Evolutionary conservation across 2,113 vertebrate genomes (phyloP).

Genomic region (Orcinus orca): DNA sequence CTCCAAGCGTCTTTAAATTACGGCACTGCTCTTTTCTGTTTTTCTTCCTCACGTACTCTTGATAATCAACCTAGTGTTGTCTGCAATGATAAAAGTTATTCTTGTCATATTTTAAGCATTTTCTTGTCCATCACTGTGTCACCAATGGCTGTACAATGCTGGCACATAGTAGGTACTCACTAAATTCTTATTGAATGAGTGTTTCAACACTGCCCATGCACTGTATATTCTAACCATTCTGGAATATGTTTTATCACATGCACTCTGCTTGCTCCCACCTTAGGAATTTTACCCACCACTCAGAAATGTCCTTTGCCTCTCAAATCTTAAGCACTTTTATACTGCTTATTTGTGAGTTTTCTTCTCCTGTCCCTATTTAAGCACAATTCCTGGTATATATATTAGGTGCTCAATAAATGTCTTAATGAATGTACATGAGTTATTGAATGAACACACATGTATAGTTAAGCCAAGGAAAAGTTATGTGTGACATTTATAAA

Average conservation of each 20-base stretch:
- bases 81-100: not conserved
- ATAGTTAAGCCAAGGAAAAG: not conserved
- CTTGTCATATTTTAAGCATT: not conserved
- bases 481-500: not conserved
- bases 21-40: not conserved
- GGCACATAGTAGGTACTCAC: not conserved
- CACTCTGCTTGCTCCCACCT: not conserved
- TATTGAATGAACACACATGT: not conserved
- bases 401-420: not conserved
- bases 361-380: not conserved
- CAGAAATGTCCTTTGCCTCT: not conserved
- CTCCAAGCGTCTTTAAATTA: constrained; percentile 36
- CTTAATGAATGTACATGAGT: not conserved
- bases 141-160: not conserved
- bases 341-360: not conserved
- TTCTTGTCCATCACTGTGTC: not conserved
- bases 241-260: not conserved
- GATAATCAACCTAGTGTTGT: not conserved
- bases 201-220: rapidly evolving
- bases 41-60: not conserved
- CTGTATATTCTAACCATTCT: not conserved
- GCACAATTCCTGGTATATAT: not conserved
- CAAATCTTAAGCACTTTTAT: not conserved
- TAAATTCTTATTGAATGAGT: not conserved
- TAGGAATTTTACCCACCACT: not conserved